phyloP scores from a whole-genome alignment of 1,140 invertebrate species.

The Drepana arcuata region DNA sequence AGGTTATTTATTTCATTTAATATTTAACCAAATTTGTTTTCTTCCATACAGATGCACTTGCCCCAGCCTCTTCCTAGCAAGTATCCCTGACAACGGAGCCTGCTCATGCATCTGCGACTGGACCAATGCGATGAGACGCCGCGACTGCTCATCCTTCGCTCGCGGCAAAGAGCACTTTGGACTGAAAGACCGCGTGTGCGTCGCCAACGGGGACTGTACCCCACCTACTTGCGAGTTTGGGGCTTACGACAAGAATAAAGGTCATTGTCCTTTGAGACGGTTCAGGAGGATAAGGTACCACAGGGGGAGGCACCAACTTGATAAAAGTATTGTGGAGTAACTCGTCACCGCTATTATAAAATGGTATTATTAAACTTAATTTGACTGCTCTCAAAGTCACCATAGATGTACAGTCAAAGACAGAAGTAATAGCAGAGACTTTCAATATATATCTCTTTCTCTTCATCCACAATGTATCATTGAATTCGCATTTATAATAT shows the following conservation, averaged over 20 bases:
- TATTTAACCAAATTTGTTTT: no score
- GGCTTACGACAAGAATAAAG: conserved; percentile 73
- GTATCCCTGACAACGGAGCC: conserved; percentile 69
- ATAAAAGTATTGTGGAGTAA: conserved; percentile 20
- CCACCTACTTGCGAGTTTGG: conserved; percentile 80
- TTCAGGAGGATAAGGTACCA: conserved; percentile 35
- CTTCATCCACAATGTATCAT: no score
- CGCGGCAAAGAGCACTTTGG: conserved; percentile 81
- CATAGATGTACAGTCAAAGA: no score
- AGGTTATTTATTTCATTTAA: no score
- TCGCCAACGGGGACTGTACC: conserved; percentile 76
- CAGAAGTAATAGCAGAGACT: no score
- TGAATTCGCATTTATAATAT: no score
- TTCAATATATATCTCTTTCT: no score
- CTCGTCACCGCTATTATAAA: no score
- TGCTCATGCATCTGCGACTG: conserved; percentile 81
- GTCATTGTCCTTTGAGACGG: conserved; percentile 75
- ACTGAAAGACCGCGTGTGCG: conserved; percentile 78
- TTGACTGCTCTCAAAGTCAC: no score
- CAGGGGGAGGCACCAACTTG: conserved; percentile 14
- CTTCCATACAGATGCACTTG: conserved; percentile 85
- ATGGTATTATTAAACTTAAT: no score
- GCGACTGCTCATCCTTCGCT: conserved; percentile 78
- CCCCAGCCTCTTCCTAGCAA: conserved; percentile 77
- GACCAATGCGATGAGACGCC: conserved; percentile 66